Evolutionary conservation across 2,888 invertebrate genomes (phyloP).

Genomic region (Hyposoter didymator): DNA sequence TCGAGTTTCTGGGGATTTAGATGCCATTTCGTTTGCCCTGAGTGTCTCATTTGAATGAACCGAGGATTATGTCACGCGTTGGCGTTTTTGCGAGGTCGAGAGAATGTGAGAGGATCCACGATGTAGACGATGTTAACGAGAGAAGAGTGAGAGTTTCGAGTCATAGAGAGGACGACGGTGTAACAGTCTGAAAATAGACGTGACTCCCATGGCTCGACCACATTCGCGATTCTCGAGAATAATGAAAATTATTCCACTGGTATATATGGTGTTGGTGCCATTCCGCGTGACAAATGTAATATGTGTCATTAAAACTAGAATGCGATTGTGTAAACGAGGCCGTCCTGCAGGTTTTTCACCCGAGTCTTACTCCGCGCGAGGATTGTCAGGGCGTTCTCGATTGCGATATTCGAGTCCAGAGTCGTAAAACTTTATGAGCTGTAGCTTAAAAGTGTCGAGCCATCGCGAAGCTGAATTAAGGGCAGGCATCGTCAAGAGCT

Average conservation of each 20-base stretch:
- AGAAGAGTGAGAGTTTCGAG: conserved; percentile 20
- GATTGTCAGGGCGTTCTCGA: conserved; percentile 16
- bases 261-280: conserved; percentile 30
- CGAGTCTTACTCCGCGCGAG: not conserved
- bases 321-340: conserved; percentile 41
- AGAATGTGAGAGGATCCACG: conserved; percentile 29
- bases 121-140: conserved; percentile 30
- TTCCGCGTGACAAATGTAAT: conserved; percentile 22
- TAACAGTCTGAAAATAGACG: conserved; percentile 64
- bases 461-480: conserved; percentile 26
- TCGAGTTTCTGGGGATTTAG: conserved; percentile 21
- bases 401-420: conserved; percentile 17
- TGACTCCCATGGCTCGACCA: conserved; percentile 47
- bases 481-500: conserved; percentile 6
- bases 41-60: conserved; percentile 33
- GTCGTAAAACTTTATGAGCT: conserved; percentile 60
- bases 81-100: conserved; percentile 51
- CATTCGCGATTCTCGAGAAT: conserved; percentile 38
- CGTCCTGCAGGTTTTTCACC: conserved; percentile 35
- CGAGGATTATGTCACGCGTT: conserved; percentile 62
- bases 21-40: not conserved
- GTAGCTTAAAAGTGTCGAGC: conserved; percentile 40
- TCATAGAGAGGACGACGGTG: conserved; percentile 30
- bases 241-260: conserved; percentile 61
- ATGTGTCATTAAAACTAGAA: conserved; percentile 7